These are phyloP conservation scores for Phymanthus crucifer DNA, from an alignment of 92 coral and sea anemone genomes.

Conservation along the genomic window DNA sequence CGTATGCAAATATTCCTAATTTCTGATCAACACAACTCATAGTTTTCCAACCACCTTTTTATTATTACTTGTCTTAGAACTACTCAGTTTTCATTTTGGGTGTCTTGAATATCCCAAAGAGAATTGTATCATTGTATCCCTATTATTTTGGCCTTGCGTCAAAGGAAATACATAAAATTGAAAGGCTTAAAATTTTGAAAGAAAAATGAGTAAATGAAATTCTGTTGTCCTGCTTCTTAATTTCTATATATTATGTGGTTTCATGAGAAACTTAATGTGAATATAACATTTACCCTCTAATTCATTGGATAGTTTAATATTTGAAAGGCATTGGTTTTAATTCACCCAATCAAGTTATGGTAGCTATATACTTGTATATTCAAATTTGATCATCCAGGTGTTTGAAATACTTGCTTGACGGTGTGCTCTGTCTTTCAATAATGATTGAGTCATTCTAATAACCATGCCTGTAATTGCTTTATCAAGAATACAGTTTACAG, in stretches of 20 bases:
- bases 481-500: slow-evolving; percentile 5
- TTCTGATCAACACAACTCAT: too few species aligned
- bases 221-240: too few species aligned
- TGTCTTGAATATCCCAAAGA: too few species aligned
- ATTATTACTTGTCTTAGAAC: too few species aligned
- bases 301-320: neutral
- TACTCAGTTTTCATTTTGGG: too few species aligned
- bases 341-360: neutral
- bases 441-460: neutral
- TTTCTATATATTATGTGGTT: neutral
- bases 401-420: slow-evolving; percentile 1
- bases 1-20: too few species aligned
- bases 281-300: neutral
- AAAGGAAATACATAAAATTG: too few species aligned
- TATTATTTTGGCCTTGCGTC: too few species aligned
- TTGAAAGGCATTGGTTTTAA: neutral
- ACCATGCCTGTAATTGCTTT: neutral
- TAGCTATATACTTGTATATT: neutral
- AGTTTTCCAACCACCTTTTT: too few species aligned
- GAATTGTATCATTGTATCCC: too few species aligned
- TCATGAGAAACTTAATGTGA: neutral
- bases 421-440: neutral
- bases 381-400: neutral
- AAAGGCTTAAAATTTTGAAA: too few species aligned
- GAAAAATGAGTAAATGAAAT: too few species aligned